Percentiles rank a stretch among this genome's conserved stretches.
These are phyloP conservation scores for Vimba vimba DNA, from an alignment of 2,113 vertebrate species.

Conservation along the genomic window DNA sequence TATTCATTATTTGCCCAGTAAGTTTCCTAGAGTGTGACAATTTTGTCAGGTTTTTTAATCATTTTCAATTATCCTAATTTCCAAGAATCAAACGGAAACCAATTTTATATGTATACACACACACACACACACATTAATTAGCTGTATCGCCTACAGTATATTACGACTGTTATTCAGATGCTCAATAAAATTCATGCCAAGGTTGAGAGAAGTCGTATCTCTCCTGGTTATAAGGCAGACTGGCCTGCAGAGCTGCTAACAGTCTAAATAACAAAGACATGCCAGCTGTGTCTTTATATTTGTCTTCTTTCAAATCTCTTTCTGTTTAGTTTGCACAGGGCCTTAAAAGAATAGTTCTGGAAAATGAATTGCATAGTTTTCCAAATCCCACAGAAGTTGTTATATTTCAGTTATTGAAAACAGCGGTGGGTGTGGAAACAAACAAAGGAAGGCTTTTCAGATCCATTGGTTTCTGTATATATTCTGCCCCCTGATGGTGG, in stretches of 20 bases:
- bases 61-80: not conserved
- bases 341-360: constrained; percentile 29
- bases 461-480: constrained; percentile 8
- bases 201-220: not conserved
- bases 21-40: no score
- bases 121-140: no score
- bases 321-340: constrained; percentile 51
- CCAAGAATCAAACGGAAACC: not conserved
- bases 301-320: constrained; percentile 21
- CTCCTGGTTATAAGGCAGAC: not conserved
- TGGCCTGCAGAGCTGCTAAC: not conserved
- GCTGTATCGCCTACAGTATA: no score
- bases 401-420: constrained; percentile 61
- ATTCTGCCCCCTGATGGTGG: constrained; percentile 59
- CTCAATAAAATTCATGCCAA: no score
- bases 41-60: no score
- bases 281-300: not conserved
- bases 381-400: constrained; percentile 57
- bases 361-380: constrained; percentile 45
- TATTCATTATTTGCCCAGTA: not conserved
- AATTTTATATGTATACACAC: not conserved
- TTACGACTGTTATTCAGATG: no score
- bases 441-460: constrained; percentile 51
- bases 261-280: constrained; percentile 18
- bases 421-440: constrained; percentile 55